These are phyloP conservation scores for Ploceus nigricollis DNA, from an alignment of 2,113 vertebrate genomes.

Conservation along the genomic window DNA sequence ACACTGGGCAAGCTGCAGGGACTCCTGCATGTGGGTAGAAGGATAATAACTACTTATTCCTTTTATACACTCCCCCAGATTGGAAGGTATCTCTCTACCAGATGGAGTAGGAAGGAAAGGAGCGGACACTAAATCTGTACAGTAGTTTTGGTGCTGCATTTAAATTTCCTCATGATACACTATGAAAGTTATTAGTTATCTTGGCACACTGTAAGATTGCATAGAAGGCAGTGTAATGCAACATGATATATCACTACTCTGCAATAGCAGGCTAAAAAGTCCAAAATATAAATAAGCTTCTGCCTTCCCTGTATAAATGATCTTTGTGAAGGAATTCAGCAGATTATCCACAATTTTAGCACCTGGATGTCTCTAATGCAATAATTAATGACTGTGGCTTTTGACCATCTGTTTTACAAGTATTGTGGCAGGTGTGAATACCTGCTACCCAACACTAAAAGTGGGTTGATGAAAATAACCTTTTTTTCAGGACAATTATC, in stretches of 20 bases:
- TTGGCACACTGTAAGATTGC: not conserved
- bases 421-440: not conserved
- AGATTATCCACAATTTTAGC: constrained; percentile 44
- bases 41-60: not conserved
- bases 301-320: not conserved
- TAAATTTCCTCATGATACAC: not conserved
- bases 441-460: not conserved
- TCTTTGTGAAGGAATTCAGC: constrained; percentile 1
- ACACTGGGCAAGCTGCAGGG: not conserved
- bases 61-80: not conserved
- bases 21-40: not conserved
- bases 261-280: not conserved
- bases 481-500: not conserved
- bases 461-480: not conserved
- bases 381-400: constrained; percentile 56
- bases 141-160: not conserved
- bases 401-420: constrained; percentile 65
- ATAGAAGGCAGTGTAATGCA: not conserved
- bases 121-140: not conserved
- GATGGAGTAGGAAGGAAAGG: not conserved
- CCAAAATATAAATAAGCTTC: not conserved
- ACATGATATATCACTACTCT: not conserved
- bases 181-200: not conserved
- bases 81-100: not conserved
- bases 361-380: constrained; percentile 20